Percentiles rank a stretch among this genome's conserved stretches.
These are phyloP conservation scores for Macrotus californicus DNA, from an alignment of 2,113 vertebrate genomes.

Conservation along the genomic window DNA sequence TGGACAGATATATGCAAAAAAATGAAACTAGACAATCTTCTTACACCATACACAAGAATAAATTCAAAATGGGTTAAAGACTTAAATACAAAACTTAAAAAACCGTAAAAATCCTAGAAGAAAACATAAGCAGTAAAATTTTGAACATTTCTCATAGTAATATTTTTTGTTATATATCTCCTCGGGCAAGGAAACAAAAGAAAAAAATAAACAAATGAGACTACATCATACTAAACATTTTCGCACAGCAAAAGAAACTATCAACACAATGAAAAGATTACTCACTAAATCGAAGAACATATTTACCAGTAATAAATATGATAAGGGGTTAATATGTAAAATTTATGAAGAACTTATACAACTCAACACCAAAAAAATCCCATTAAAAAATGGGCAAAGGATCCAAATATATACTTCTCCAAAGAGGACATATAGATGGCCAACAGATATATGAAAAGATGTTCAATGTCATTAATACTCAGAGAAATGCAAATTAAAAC, in stretches of 20 bases:
- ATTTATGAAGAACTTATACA: not conserved
- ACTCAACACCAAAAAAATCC: not conserved
- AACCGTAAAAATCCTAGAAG: not conserved
- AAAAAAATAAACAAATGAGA: not conserved
- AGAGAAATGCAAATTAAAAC: not conserved
- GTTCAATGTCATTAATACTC: not conserved
- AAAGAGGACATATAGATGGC: not conserved
- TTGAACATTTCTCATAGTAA: not conserved
- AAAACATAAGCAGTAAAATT: not conserved
- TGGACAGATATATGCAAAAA: not conserved
- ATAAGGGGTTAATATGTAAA: not conserved
- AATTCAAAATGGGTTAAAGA: not conserved
- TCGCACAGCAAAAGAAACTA: not conserved
- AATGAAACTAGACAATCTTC: not conserved
- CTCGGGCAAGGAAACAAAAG: not conserved
- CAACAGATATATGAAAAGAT: not conserved
- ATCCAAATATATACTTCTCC: not conserved
- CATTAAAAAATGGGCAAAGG: not conserved
- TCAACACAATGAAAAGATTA: not conserved
- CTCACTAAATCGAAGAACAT: not conserved
- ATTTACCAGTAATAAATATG: not conserved
- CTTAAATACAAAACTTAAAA: not conserved
- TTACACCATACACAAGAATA: not conserved
- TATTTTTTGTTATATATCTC: not conserved
- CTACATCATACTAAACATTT: not conserved